Conservation (phyloP, 2,113 vertebrate species). For the Brachyistius frenatus region DNA sequence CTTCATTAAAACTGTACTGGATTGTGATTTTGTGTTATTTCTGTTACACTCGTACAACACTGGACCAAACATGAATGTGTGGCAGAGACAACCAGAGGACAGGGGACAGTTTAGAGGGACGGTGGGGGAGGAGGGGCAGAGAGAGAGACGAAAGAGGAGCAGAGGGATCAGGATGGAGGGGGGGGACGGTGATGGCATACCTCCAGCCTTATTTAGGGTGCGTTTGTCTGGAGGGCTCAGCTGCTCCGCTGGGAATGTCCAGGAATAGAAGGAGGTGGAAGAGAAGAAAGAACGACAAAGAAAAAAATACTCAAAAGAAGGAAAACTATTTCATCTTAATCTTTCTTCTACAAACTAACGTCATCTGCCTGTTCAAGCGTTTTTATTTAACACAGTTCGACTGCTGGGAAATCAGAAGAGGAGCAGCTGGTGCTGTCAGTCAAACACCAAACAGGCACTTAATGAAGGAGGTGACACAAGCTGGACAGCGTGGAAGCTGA, state of each 20-base stretch:
- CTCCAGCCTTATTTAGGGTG: constrained; percentile 83
- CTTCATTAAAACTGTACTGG: too few relatives aligned
- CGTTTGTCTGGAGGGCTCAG: constrained; percentile 57
- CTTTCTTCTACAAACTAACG: neutral
- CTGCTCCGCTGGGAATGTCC: constrained; percentile 85
- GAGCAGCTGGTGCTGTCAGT: constrained; percentile 79
- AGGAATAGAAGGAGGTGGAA: constrained; percentile 83
- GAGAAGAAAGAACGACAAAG: neutral
- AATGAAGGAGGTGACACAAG: constrained; percentile 58
- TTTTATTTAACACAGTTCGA: neutral
- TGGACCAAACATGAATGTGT: too few relatives aligned
- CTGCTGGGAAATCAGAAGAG: neutral
- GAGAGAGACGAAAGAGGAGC: neutral
- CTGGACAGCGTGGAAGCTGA: constrained; percentile 28
- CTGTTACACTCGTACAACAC: too few relatives aligned
- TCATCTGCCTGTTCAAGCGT: neutral
- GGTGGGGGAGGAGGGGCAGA: neutral
- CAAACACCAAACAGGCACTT: constrained; percentile 41
- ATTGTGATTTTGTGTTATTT: too few relatives aligned
- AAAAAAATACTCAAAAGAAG: neutral
- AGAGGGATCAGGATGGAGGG: constrained; percentile 6
- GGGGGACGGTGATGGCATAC: constrained; percentile 30
- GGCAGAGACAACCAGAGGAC: too few relatives aligned
- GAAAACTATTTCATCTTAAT: neutral
- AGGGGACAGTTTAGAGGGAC: too few relatives aligned